A percentile compares a stretch with the other conserved stretches of the same genome.
These are phyloP conservation scores for Cheilosia urbana DNA, from an alignment of 2,888 invertebrate genomes.

Conservation along the genomic window DNA sequence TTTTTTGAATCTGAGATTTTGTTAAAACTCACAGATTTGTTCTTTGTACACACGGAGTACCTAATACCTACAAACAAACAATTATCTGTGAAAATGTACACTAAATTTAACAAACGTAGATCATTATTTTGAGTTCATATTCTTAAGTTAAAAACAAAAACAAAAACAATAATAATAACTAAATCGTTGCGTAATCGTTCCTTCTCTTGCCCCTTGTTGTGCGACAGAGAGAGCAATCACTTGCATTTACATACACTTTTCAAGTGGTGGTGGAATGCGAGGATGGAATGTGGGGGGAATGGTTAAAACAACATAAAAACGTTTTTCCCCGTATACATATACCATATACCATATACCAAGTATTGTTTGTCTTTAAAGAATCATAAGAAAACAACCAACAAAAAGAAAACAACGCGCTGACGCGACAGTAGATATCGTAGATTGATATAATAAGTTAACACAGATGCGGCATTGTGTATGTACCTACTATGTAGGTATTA, in stretches of 20 bases:
- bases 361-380: constrained; percentile 3
- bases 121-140: constrained; percentile 1
- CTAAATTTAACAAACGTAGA: neutral
- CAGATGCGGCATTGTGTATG: neutral
- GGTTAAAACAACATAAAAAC: constrained; percentile 2
- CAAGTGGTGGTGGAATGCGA: neutral
- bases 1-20: too few relatives aligned
- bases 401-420: neutral
- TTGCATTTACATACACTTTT: neutral
- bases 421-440: too few relatives aligned
- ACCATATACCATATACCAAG: neutral
- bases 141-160: constrained; percentile 7
- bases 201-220: neutral
- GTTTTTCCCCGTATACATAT: neutral
- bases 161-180: neutral
- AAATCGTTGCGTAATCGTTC: neutral
- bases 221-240: constrained; percentile 3
- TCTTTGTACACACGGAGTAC: too few relatives aligned
- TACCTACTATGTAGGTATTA: neutral
- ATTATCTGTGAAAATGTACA: too few relatives aligned
- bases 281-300: neutral
- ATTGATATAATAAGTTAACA: neutral
- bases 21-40: too few relatives aligned
- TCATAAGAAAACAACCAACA: constrained; percentile 9
- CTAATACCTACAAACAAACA: too few relatives aligned